phyloP scores from a whole-genome alignment of 2,888 invertebrate species.

The Melinopterus prodromus region DNA sequence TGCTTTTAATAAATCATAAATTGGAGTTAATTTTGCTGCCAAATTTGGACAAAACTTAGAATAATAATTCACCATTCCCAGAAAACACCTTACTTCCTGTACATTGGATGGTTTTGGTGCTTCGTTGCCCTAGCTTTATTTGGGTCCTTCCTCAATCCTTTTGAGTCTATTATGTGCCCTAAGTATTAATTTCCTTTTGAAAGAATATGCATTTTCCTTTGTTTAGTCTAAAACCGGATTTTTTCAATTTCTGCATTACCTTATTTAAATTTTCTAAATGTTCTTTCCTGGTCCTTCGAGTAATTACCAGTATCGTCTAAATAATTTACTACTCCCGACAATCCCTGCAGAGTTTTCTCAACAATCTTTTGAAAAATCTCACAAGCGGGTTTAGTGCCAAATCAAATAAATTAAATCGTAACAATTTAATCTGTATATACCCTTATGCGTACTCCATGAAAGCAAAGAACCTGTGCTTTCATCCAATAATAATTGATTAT shows the following conservation, averaged over 20 bases:
- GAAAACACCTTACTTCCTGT: too few relatives aligned
- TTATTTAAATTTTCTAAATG: too few relatives aligned
- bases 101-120: too few relatives aligned
- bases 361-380: slow-evolving; percentile 54
- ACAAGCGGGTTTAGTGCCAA: slow-evolving; percentile 54
- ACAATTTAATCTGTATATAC: slow-evolving; percentile 51
- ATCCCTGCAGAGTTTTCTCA: slow-evolving; percentile 42
- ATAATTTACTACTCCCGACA: slow-evolving; percentile 38
- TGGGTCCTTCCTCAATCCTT: too few relatives aligned
- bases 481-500: slow-evolving; percentile 36
- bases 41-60: not conserved
- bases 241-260: slow-evolving; percentile 33
- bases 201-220: too few relatives aligned
- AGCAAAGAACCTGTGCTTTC: slow-evolving; percentile 34
- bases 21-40: not conserved
- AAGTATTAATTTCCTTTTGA: too few relatives aligned
- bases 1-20: slow-evolving; percentile 5
- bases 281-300: too few relatives aligned
- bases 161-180: too few relatives aligned
- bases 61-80: slow-evolving; percentile 15
- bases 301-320: slow-evolving; percentile 42
- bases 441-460: slow-evolving; percentile 46
- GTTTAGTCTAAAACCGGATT: slow-evolving; percentile 46
- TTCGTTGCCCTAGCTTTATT: too few relatives aligned
- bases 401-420: too few relatives aligned